phyloP scores from a whole-genome alignment of 1,140 invertebrate genomes.

The Fopius arisanus region DNA sequence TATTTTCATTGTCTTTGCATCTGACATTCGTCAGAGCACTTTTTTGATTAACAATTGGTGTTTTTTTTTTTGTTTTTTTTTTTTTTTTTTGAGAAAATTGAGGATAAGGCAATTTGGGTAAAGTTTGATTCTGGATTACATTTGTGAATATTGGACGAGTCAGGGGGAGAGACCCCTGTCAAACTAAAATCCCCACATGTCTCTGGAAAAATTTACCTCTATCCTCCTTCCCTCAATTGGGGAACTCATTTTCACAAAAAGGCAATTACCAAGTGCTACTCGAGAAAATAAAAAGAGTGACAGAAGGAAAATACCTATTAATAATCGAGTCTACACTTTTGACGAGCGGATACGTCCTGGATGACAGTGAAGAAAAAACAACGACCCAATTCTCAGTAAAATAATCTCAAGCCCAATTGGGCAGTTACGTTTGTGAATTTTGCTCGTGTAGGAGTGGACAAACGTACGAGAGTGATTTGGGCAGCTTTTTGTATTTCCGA shows the following conservation, averaged over 20 bases:
- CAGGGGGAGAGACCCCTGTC: no score
- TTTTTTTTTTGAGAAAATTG: not conserved
- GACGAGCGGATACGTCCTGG: constrained; percentile 27
- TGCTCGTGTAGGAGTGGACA: constrained; percentile 1
- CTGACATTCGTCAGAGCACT: not conserved
- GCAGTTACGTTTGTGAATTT: constrained; percentile 20
- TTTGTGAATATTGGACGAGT: no score
- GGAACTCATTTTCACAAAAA: not conserved
- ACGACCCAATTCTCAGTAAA: constrained; percentile 37
- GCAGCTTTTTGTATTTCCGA: constrained; percentile 54
- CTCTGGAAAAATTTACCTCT: no score
- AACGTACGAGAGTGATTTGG: constrained; percentile 25
- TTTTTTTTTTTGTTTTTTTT: not conserved
- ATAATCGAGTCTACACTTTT: constrained; percentile 21
- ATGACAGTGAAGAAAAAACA: constrained; percentile 35
- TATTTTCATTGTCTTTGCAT: not conserved
- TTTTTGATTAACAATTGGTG: not conserved
- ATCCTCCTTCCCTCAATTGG: not conserved
- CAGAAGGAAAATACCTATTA: constrained; percentile 3
- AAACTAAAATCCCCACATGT: no score
- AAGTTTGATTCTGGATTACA: no score
- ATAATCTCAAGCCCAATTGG: not conserved
- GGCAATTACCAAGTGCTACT: not conserved
- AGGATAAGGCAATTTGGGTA: no score
- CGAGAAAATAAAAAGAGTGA: not conserved